phyloP scores from a whole-genome alignment of 2,797 vertebrate genomes.

The Falco rusticolus region DNA sequence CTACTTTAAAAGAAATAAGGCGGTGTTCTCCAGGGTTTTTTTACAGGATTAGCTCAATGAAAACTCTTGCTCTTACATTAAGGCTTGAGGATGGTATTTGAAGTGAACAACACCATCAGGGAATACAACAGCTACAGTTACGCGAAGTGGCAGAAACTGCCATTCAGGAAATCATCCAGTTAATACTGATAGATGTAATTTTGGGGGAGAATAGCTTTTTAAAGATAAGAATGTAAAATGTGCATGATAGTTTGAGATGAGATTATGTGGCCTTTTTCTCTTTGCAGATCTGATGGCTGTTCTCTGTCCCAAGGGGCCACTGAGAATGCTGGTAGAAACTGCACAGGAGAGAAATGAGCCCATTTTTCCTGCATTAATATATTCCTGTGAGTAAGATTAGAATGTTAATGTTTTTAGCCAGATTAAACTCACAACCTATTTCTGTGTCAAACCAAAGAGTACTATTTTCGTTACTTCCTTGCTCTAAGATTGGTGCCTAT shows the following conservation, averaged over 20 bases:
- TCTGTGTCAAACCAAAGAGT: neutral
- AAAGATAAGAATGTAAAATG: neutral
- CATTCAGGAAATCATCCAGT: neutral
- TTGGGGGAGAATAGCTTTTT: neutral
- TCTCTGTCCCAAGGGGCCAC: slow-evolving; percentile 90
- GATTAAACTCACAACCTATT: neutral
- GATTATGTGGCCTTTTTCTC: slow-evolving; percentile 13
- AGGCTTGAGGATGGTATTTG: neutral
- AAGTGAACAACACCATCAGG: neutral
- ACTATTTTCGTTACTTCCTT: neutral
- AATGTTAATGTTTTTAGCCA: neutral
- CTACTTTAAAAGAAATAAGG: neutral
- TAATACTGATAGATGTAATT: neutral
- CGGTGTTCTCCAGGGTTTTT: neutral
- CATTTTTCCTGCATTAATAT: slow-evolving; percentile 96
- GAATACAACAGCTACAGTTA: neutral
- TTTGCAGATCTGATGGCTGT: slow-evolving; percentile 91
- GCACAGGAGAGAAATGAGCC: slow-evolving; percentile 97
- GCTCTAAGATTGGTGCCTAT: neutral
- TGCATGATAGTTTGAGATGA: neutral
- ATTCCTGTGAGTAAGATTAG: slow-evolving; percentile 89
- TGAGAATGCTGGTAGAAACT: slow-evolving; percentile 95
- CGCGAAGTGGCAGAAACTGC: neutral
- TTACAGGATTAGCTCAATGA: neutral
- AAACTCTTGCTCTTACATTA: neutral